A percentile compares a stretch with the other conserved stretches of the same genome.
Evolutionary conservation across 1,140 invertebrate genomes (phyloP).

Genomic region (Epicauta chinensis): DNA sequence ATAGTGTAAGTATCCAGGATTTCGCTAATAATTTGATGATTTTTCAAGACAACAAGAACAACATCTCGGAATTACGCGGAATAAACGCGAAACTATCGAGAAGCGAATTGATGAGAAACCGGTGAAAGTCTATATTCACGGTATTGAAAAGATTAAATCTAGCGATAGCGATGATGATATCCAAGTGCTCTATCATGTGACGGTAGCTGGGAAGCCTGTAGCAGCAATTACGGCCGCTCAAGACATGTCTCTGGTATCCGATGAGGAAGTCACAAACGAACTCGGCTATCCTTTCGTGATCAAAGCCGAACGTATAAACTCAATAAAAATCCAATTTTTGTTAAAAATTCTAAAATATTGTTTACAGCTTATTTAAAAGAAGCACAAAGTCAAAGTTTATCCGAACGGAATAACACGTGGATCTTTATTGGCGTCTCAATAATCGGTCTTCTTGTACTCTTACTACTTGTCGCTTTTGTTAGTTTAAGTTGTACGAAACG

Average conservation of each 20-base stretch:
- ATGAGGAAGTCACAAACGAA: conserved; percentile 65
- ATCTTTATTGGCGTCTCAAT: conserved; percentile 56
- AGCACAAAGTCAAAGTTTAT: conserved; percentile 55
- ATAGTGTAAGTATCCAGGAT: background rate
- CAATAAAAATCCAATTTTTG: too few species aligned
- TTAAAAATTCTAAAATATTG: conserved; percentile 1
- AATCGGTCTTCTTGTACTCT: conserved; percentile 54
- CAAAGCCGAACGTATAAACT: conserved; percentile 80
- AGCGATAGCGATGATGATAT: conserved; percentile 37
- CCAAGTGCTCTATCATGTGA: conserved; percentile 68
- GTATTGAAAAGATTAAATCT: conserved; percentile 41
- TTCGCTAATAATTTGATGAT: background rate
- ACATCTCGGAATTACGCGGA: conserved; percentile 54
- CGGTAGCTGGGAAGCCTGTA: conserved; percentile 68
- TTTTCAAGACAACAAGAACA: conserved; percentile 60
- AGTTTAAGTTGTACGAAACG: conserved; percentile 53
- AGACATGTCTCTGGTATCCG: conserved; percentile 69
- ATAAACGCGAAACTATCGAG: conserved; percentile 24
- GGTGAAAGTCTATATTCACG: conserved; percentile 46
- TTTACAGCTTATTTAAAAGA: conserved; percentile 64
- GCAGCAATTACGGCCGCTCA: conserved; percentile 67
- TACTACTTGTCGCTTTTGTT: conserved; percentile 56
- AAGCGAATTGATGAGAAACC: conserved; percentile 29
- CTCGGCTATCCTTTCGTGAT: conserved; percentile 67
- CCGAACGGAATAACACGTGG: conserved; percentile 55